Conservation (phyloP, 92 coral and sea anemone genomes). For the Porites cylindrica region DNA sequence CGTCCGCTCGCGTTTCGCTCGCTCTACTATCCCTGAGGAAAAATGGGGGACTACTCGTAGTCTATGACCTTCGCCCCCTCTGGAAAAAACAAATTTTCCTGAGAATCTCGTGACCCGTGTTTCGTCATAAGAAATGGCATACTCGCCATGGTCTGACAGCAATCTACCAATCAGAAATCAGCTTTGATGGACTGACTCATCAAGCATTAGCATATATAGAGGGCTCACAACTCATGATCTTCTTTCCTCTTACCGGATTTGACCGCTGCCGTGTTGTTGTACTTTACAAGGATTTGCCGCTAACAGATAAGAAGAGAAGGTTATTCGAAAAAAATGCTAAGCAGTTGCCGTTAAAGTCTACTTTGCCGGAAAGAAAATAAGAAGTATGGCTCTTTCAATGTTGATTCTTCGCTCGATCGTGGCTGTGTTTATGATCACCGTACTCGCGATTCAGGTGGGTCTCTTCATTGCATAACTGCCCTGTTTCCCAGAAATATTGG, state of each 20-base stretch:
- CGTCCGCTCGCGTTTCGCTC: no score
- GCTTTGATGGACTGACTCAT: not conserved
- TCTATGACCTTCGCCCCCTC: not conserved
- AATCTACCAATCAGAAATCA: constrained; percentile 26
- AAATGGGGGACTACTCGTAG: no score
- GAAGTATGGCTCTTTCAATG: not conserved
- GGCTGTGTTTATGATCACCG: not conserved
- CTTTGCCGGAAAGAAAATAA: no score
- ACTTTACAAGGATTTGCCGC: not conserved
- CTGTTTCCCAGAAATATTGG: no score
- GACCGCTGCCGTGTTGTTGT: not conserved
- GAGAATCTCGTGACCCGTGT: constrained; percentile 21
- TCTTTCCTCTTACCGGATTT: not conserved
- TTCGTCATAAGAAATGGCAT: constrained; percentile 2
- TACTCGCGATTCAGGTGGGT: not conserved
- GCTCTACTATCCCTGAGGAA: no score
- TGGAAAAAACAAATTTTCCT: not conserved
- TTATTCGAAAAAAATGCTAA: not conserved
- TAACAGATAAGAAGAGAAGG: not conserved
- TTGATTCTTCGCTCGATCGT: not conserved
- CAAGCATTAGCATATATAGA: not conserved
- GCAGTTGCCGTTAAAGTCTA: not conserved
- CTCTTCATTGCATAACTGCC: no score
- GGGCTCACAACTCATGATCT: not conserved
- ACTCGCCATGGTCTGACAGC: not conserved